phyloP scores from a whole-genome alignment of 1,140 invertebrate genomes.

The Brachionus koreanus region DNA sequence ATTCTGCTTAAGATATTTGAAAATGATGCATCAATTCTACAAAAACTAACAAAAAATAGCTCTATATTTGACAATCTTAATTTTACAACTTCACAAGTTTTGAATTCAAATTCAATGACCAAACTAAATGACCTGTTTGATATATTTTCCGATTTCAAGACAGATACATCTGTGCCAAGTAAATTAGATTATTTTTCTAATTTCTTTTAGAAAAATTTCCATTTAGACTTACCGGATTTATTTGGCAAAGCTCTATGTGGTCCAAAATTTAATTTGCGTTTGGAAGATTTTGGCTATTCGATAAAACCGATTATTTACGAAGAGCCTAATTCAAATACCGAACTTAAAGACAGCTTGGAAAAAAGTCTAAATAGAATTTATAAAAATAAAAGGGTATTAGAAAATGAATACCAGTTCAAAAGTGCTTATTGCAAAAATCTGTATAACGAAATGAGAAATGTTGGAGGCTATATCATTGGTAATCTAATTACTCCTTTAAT shows the following conservation, averaged over 20 bases:
- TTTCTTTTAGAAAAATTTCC: neutral
- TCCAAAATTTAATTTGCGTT: conserved; percentile 8
- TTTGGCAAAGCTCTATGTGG: conserved; percentile 40
- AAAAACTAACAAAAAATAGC: conserved; percentile 42
- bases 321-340: neutral
- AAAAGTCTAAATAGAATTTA: neutral
- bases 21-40: conserved; percentile 25
- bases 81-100: conserved; percentile 8
- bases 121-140: conserved; percentile 36
- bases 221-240: conserved; percentile 3
- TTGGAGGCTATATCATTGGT: conserved; percentile 39
- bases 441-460: conserved; percentile 12
- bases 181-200: neutral
- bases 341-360: neutral
- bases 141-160: conserved; percentile 19
- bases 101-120: conserved; percentile 6
- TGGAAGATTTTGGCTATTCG: conserved; percentile 40
- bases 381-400: neutral
- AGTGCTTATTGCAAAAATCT: conserved; percentile 1
- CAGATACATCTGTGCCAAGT: neutral
- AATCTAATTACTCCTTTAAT: conserved; percentile 51
- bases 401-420: neutral
- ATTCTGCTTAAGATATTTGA: neutral
- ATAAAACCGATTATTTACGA: neutral
- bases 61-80: conserved; percentile 32